Evolutionary conservation across 2,113 vertebrate genomes (phyloP).

Genomic region (Crocuta crocuta): DNA sequence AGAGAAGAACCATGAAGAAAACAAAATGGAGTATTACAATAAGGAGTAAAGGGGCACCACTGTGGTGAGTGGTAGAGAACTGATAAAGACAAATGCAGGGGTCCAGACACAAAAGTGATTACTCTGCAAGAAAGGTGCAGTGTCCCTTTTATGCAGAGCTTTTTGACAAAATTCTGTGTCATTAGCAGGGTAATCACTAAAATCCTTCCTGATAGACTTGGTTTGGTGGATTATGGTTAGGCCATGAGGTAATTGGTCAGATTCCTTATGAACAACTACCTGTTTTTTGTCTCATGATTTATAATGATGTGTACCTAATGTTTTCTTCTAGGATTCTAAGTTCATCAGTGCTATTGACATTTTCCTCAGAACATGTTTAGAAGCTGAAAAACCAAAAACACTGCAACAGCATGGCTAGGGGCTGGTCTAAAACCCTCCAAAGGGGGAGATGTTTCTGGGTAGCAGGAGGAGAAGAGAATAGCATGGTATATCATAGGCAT

Average conservation of each 20-base stretch:
- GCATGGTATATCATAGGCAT: not conserved
- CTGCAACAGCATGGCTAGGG: not conserved
- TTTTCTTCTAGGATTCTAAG: not conserved
- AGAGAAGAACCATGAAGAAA: not conserved
- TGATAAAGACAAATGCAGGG: not conserved
- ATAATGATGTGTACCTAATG: not conserved
- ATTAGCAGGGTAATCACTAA: not conserved
- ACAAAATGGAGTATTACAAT: not conserved
- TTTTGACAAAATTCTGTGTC: not conserved
- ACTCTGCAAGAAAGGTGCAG: not conserved
- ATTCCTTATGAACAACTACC: not conserved
- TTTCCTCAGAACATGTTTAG: slow-evolving; percentile 39
- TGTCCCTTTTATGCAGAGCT: not conserved
- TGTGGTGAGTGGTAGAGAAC: not conserved
- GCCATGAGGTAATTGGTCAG: not conserved
- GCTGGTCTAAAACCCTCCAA: not conserved
- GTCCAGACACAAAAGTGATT: not conserved
- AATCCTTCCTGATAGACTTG: not conserved
- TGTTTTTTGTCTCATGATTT: slow-evolving; percentile 36
- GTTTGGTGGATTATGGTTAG: not conserved
- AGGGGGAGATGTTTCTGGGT: not conserved
- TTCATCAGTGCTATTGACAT: not conserved
- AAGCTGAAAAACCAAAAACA: not conserved
- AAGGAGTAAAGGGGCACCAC: not conserved
- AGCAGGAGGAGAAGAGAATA: not conserved